phyloP scores from a whole-genome alignment of 1,140 invertebrate species.

The Laupala kohalensis region DNA sequence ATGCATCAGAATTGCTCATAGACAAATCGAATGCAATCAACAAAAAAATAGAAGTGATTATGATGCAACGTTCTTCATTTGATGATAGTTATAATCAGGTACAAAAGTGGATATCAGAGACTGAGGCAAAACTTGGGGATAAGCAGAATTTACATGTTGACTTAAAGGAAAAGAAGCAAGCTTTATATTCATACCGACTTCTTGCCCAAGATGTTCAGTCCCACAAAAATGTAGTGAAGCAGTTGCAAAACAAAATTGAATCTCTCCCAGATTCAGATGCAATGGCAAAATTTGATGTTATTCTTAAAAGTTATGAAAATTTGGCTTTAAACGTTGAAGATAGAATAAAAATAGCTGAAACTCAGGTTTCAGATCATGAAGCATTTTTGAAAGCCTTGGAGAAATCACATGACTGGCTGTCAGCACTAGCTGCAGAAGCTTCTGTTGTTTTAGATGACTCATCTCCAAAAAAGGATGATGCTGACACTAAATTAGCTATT shows the following conservation, averaged over 20 bases:
- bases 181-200: constrained; percentile 58
- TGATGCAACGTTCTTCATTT: constrained; percentile 77
- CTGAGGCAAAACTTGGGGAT: constrained; percentile 50
- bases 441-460: constrained; percentile 50
- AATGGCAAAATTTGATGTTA: constrained; percentile 49
- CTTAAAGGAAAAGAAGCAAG: constrained; percentile 72
- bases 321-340: constrained; percentile 51
- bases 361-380: constrained; percentile 68
- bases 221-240: constrained; percentile 63
- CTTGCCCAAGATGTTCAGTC: constrained; percentile 68
- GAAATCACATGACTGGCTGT: constrained; percentile 57
- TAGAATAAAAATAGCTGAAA: constrained; percentile 49
- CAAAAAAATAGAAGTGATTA: constrained; percentile 71
- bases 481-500: constrained; percentile 55
- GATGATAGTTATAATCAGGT: constrained; percentile 78
- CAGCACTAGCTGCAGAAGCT: constrained; percentile 53
- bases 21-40: constrained; percentile 73
- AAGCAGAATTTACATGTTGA: constrained; percentile 56
- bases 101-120: constrained; percentile 64
- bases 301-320: constrained; percentile 52
- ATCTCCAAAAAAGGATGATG: constrained; percentile 54
- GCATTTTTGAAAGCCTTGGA: constrained; percentile 65
- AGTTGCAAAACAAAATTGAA: constrained; percentile 60
- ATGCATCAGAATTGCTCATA: constrained; percentile 67
- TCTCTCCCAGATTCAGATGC: constrained; percentile 61